Evolutionary conservation across 2,113 vertebrate genomes (phyloP).

Genomic region (Oriolus oriolus): DNA sequence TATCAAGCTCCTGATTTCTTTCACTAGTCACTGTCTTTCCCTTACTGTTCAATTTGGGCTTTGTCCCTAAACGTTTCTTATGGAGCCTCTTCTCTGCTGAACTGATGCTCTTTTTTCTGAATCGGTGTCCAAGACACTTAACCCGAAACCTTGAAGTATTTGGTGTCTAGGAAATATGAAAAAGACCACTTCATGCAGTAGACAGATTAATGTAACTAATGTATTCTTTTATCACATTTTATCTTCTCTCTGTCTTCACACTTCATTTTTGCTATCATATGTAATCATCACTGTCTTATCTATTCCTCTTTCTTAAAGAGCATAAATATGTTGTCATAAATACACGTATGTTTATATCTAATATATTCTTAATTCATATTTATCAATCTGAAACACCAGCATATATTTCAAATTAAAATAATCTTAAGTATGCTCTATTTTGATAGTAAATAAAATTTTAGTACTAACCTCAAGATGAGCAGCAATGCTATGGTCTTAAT

Average conservation of each 20-base stretch:
- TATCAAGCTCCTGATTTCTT: not conserved
- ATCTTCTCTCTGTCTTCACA: not conserved
- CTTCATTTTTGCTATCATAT: not conserved
- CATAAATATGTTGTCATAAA: not conserved
- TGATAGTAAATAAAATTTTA: constrained; percentile 4
- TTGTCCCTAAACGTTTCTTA: not conserved
- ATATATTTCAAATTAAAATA: not conserved
- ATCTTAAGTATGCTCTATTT: not conserved
- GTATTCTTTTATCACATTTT: not conserved
- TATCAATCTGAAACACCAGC: not conserved
- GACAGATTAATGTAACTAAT: not conserved
- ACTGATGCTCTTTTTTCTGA: not conserved
- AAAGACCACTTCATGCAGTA: not conserved
- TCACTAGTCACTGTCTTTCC: not conserved
- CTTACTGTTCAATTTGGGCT: not conserved
- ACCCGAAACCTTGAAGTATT: not conserved
- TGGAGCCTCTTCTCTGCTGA: not conserved
- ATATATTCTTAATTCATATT: not conserved
- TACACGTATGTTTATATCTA: not conserved
- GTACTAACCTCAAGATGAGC: not conserved
- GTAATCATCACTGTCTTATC: not conserved
- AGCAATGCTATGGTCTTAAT: not conserved
- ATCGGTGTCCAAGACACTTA: not conserved
- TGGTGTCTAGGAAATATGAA: not conserved
- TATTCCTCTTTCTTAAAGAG: not conserved